Evolutionary conservation across 2,888 invertebrate genomes (phyloP).

Genomic region (Gymnosoma rotundatum): DNA sequence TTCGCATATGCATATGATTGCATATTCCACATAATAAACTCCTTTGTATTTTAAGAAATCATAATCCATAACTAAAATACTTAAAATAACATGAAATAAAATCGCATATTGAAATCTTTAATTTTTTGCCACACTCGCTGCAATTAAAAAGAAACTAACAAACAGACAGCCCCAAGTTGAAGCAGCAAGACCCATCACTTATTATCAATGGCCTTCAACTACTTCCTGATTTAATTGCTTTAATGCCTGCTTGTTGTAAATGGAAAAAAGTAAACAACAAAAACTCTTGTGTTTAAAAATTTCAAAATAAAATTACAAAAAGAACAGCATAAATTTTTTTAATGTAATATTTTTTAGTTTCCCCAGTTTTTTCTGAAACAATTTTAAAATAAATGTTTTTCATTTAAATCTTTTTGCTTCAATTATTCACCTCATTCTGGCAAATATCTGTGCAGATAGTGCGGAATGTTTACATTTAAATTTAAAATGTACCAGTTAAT

Average conservation of each 20-base stretch:
- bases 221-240: constrained; percentile 61
- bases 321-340: too few relatives aligned
- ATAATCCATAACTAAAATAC: too few relatives aligned
- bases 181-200: constrained; percentile 38
- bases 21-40: too few relatives aligned
- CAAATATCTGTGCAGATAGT: not conserved
- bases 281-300: constrained; percentile 12
- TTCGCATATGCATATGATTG: too few relatives aligned
- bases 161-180: not conserved
- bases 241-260: constrained; percentile 48
- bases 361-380: constrained; percentile 13
- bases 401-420: not conserved
- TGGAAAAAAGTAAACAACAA: not conserved
- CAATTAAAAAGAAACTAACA: not conserved
- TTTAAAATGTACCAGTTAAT: not conserved
- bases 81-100: not conserved
- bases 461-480: not conserved
- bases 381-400: constrained; percentile 9
- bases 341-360: not conserved
- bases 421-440: constrained; percentile 22
- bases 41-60: too few relatives aligned
- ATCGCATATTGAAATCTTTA: constrained; percentile 26
- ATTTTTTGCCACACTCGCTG: not conserved
- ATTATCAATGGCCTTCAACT: constrained; percentile 52
- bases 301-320: not conserved